Evolutionary conservation across 2,797 vertebrate genomes (phyloP), one percentile per base, ranked within the genome.

Genomic region (Zenarchopterus dispar): DNA sequence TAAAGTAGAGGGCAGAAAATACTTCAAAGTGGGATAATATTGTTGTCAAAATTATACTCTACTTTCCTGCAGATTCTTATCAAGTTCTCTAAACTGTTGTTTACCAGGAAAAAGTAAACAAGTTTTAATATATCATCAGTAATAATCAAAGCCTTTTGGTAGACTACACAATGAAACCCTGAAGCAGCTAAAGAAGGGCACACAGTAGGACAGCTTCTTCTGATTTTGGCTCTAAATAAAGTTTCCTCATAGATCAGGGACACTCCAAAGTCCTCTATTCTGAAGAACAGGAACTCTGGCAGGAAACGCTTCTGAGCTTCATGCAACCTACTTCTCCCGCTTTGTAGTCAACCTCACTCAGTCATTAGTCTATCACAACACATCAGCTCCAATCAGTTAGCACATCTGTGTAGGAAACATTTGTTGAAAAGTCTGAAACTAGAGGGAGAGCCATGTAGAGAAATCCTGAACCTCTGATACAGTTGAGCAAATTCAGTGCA

Each of bases 401-500:
- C 31, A 31, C 31, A 8, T 39, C 36, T 39, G 11, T 28, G 4
- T 28, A 36, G 2, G 11, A 36, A 10, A 36, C 36, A 39, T 15
- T 39, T 36, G 33, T 36, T 39, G 13, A 39, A 15, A 15, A 13
- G 11, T 5, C 16, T 39, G 13, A 39, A 39, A 39, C 11, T 16
- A 39, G 36, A 39, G 13, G 13, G 21, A 3, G 18, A 42, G 4
- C 21, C 1, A 9, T 17, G 19, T 7, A 13, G 4, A 42, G 46
- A 44, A 64, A 56, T 41, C 22, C 5, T 19, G n/a, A 53, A 39
- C 36, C 36, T 15, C 16, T 39, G 36, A 45, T 50, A 64, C 56
- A 21, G 11, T 19, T 49, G 28, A 56, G 16, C 6, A 47, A 58
- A 48, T 63, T 73, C 70, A 85, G 70, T 69, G 68, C 55, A 77